Base-by-base conservation (phyloP, 1,140 invertebrate species). In the Carposina sasakii region DNA sequence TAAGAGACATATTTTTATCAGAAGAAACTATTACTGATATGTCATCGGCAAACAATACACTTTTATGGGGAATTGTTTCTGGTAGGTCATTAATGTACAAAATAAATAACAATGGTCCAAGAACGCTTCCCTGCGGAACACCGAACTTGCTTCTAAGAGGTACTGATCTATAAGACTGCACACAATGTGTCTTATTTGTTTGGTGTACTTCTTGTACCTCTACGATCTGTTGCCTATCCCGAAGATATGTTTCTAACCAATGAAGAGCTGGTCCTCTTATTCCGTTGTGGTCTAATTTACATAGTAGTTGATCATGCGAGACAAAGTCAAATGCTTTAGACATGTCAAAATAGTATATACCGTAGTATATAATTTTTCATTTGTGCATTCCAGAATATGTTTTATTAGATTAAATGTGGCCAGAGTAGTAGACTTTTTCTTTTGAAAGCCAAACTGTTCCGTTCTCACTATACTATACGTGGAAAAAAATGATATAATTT, bases 251-350 rank as follows among this genome's bases (percentile, higher is more conserved):
- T 44, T 26, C 21, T 6, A 44, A 12, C 23, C 22, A 44, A 8
- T 28, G 3, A 17, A 16, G 3, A 2, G 16, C 26, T 44, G 13
- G 26, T 3, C 37, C 48, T 17, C 37, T 41, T 16, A 50, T 22
- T 13, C 48, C 40, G 19, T 50, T 43, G 13, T 24, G 23, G 9
- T 50, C 39, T 23, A 42, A 24, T 26, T 50, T 50, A 2, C 12
- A 12, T 16, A 50, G 24, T n/a, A 50, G 24, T 3, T 36, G 5
- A 2, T 22, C 23, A 24, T 49, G 47, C 8, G 19, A 30, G 5
- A 49, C 47, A 13, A 22, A 40, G 30, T 49, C 47, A 13, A 50
- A 50, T 9, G 48, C 48, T 43, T 50, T 50, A 3, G 19, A 23
- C 41, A 50, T 43, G 20, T 50, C 48, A 23, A 50, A 21, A 36